Evolutionary conservation across 92 coral and sea anemone genomes (phyloP).

Genomic region (Phymanthus crucifer): DNA sequence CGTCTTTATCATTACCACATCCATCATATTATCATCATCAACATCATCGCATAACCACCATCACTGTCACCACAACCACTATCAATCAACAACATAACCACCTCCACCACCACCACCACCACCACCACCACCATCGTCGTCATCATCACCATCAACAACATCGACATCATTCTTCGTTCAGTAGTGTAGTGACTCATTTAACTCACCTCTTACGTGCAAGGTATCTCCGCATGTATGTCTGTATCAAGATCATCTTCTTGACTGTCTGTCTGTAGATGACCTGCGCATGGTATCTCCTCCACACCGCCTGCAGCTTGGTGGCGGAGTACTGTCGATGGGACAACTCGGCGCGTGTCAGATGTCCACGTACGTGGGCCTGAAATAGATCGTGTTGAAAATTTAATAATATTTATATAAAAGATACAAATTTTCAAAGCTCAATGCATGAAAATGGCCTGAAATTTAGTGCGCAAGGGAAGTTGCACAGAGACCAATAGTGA

Average conservation of each 20-base stretch:
- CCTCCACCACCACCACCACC: background rate
- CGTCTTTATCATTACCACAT: background rate
- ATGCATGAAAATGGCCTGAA: too few relatives aligned
- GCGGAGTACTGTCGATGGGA: constrained; percentile 69
- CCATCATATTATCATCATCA: background rate
- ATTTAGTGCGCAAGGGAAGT: too few relatives aligned
- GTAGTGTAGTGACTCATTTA: too few relatives aligned
- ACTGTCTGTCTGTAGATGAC: constrained; percentile 55
- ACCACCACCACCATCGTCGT: background rate
- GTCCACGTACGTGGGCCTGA: constrained; percentile 73
- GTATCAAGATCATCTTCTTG: constrained; percentile 54
- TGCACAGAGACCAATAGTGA: too few relatives aligned
- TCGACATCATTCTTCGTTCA: background rate
- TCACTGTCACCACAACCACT: background rate
- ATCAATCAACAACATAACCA: background rate
- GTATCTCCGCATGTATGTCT: constrained; percentile 64
- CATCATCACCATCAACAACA: background rate
- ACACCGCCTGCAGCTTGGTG: constrained; percentile 79
- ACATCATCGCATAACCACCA: background rate
- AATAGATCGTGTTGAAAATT: constrained; percentile 32
- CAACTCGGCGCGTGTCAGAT: constrained; percentile 62
- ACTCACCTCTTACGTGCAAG: constrained; percentile 71
- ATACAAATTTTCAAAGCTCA: background rate
- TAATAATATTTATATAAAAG: background rate
- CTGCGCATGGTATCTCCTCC: constrained; percentile 80